Percentiles rank a stretch among this genome's conserved stretches.
Evolutionary conservation across 2,888 invertebrate genomes (phyloP).

Genomic region (Catocala sponsa): DNA sequence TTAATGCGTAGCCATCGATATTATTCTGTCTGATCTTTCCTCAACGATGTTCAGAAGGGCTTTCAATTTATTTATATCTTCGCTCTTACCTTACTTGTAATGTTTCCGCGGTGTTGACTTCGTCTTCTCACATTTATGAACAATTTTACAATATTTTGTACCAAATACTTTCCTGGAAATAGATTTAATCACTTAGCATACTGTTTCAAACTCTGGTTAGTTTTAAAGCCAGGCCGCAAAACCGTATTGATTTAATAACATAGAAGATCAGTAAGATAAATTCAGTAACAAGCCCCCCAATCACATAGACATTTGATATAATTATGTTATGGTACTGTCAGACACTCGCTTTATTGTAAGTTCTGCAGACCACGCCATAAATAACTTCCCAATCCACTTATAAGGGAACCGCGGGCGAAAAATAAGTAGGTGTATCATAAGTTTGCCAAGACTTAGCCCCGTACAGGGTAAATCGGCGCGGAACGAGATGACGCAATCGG

Average conservation of each 20-base stretch:
- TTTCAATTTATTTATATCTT: neutral
- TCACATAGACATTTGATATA: neutral
- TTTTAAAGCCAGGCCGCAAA: too few relatives aligned
- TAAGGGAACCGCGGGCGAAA: constrained; percentile 2
- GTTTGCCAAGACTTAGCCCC: constrained; percentile 24
- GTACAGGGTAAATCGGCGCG: constrained; percentile 42
- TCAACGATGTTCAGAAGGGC: constrained; percentile 1
- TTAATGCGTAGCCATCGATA: constrained; percentile 5
- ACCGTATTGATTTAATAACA: neutral
- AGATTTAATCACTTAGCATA: too few relatives aligned
- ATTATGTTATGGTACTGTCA: constrained; percentile 2
- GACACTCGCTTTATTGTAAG: neutral
- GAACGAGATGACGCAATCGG: constrained; percentile 51
- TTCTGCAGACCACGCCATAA: constrained; percentile 2
- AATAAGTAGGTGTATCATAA: constrained; percentile 26
- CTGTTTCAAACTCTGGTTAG: too few relatives aligned
- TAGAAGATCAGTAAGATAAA: neutral
- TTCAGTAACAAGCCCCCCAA: neutral
- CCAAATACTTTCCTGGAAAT: too few relatives aligned
- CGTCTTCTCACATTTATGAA: neutral
- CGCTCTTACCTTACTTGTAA: neutral
- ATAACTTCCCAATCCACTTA: constrained; percentile 10
- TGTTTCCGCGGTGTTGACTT: neutral
- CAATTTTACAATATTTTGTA: too few relatives aligned
- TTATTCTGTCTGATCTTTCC: constrained; percentile 3